phyloP scores from a whole-genome alignment of 2,113 vertebrate genomes.

The Menidia beryllina region DNA sequence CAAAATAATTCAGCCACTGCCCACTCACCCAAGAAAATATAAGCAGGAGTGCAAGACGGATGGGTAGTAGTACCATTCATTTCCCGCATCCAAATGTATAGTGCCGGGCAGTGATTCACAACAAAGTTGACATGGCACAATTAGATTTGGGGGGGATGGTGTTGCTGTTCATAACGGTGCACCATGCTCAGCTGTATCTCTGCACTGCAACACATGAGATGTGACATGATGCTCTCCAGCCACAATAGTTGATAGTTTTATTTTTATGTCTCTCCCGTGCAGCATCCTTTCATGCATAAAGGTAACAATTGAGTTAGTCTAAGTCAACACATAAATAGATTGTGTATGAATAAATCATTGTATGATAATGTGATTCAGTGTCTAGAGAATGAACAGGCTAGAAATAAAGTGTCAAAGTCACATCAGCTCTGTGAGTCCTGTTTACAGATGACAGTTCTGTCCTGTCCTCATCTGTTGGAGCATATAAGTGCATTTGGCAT shows the following conservation, averaged over 20 bases:
- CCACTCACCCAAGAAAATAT: slow-evolving; percentile 43
- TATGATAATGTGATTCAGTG: slow-evolving; percentile 60
- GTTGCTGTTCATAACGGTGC: slow-evolving; percentile 23
- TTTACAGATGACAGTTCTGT: slow-evolving; percentile 23
- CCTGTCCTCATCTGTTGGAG: not conserved
- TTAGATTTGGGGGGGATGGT: slow-evolving; percentile 43
- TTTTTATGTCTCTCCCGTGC: slow-evolving; percentile 20
- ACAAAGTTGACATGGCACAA: slow-evolving; percentile 25
- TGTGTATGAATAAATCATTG: slow-evolving; percentile 71
- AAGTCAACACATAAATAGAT: slow-evolving; percentile 56
- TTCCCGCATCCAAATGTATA: slow-evolving; percentile 35
- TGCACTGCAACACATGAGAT: slow-evolving; percentile 26
- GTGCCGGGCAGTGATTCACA: slow-evolving; percentile 45
- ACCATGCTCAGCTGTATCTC: slow-evolving; percentile 12
- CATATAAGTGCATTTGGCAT: not conserved
- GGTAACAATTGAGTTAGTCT: slow-evolving; percentile 58
- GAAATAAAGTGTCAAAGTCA: slow-evolving; percentile 51
- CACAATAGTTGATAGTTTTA: slow-evolving; percentile 30
- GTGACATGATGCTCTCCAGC: slow-evolving; percentile 13
- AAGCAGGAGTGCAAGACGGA: slow-evolving; percentile 35
- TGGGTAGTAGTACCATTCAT: slow-evolving; percentile 36
- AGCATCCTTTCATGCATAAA: slow-evolving; percentile 25
- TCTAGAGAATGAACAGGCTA: slow-evolving; percentile 27
- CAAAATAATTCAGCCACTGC: slow-evolving; percentile 55
- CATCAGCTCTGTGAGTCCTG: slow-evolving; percentile 28